A percentile compares a stretch with the other conserved stretches of the same genome.
These are phyloP conservation scores for Natrix natrix DNA, from an alignment of 2,797 vertebrate genomes.

Conservation along the genomic window DNA sequence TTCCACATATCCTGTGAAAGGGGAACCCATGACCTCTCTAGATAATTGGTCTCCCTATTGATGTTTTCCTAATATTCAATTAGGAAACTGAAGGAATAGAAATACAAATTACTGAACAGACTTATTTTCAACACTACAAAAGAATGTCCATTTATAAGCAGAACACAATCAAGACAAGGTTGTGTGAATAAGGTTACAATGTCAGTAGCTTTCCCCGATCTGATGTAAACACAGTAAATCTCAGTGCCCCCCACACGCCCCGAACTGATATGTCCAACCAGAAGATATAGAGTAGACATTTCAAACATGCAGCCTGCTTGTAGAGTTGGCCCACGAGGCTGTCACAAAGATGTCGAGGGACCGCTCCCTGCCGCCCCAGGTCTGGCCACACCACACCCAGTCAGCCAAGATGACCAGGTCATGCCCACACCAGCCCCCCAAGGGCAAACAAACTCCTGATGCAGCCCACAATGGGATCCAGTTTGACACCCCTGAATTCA, in stretches of 20 bases:
- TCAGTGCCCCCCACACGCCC: accelerated
- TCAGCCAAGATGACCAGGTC: no score
- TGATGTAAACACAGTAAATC: neutral
- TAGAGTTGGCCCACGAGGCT: no score
- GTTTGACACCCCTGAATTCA: neutral
- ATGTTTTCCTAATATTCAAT: neutral
- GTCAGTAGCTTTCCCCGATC: neutral
- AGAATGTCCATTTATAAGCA: neutral
- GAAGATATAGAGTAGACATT: neutral
- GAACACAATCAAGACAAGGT: neutral
- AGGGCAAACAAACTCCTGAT: no score
- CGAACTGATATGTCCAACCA: neutral
- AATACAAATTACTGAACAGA: neutral
- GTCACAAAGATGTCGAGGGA: no score
- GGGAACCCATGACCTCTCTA: neutral
- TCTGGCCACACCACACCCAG: no score
- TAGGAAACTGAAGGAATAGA: neutral
- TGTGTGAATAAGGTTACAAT: neutral
- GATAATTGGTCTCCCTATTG: neutral
- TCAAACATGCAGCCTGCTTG: no score
- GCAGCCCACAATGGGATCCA: no score
- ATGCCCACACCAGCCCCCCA: no score
- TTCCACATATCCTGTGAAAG: neutral
- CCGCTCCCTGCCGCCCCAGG: no score
- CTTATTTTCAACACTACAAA: neutral